Conservation (phyloP, 53 echinoderm and acorn worm species). For the Astropecten irregularis region DNA sequence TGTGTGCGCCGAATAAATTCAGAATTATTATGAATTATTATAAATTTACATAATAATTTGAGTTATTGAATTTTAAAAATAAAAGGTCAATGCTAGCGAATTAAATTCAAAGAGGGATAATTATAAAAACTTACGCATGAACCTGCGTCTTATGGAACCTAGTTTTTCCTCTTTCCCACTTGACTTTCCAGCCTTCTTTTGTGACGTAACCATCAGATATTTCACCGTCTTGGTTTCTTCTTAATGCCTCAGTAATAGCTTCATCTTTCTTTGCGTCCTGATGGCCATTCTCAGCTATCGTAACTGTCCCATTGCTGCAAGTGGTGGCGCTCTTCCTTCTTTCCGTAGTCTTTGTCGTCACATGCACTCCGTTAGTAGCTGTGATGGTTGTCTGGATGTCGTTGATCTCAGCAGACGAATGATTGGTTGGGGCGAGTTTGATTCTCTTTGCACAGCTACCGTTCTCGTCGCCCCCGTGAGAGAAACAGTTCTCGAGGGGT, state of each 20-base stretch:
- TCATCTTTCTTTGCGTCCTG: not conserved
- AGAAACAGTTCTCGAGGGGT: conserved; percentile 26
- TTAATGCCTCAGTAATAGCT: not conserved
- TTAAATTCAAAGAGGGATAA: not conserved
- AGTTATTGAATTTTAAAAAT: too few species aligned
- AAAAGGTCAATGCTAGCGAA: too few species aligned
- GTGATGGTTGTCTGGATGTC: not conserved
- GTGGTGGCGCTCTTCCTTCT: conserved; percentile 26
- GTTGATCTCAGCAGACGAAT: not conserved
- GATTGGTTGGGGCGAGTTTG: not conserved
- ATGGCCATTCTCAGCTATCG: conserved; percentile 52
- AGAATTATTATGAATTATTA: too few species aligned
- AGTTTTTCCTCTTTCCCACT: conserved; percentile 87
- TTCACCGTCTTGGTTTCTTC: conserved; percentile 90
- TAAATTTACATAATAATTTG: too few species aligned
- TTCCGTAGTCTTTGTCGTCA: not conserved
- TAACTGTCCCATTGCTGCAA: not conserved
- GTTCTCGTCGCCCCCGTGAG: conserved; percentile 13
- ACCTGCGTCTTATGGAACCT: conserved; percentile 82
- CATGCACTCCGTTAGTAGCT: conserved; percentile 13
- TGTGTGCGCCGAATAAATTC: too few species aligned
- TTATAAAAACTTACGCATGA: conserved; percentile 62
- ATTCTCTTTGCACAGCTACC: conserved; percentile 23
- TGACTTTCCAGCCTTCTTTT: conserved; percentile 69
- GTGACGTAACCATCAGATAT: conserved; percentile 72